A percentile compares a stretch with the other conserved stretches of the same genome.
Conservation (phyloP, 2,113 vertebrate species). For the Lepisosteus oculatus region DNA sequence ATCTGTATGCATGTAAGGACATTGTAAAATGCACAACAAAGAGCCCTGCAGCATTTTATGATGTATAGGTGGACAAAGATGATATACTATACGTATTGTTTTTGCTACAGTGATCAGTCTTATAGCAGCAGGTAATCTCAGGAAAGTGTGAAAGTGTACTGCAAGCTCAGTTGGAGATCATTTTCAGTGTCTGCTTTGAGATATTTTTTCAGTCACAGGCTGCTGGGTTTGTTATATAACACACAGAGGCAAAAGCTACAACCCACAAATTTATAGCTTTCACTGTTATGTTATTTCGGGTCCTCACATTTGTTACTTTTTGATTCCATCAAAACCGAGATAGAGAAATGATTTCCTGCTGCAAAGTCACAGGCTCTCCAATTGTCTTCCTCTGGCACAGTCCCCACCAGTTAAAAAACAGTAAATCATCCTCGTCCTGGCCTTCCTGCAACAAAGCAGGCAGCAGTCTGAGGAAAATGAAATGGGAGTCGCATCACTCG, state of each 20-base stretch:
- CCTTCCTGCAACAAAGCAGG: too few species aligned
- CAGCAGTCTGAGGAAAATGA: background rate
- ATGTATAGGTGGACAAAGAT: background rate
- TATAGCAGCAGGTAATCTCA: background rate
- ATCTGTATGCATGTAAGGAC: too few species aligned
- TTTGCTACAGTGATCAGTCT: background rate
- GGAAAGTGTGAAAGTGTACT: background rate
- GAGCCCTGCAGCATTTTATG: background rate
- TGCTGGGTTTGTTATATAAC: slow-evolving; percentile 6
- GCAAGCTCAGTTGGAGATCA: slow-evolving; percentile 16
- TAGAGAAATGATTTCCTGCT: background rate
- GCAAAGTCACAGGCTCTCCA: background rate
- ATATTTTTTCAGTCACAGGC: background rate
- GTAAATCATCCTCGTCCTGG: background rate
- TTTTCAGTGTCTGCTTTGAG: background rate
- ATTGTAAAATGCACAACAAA: too few species aligned
- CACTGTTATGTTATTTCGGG: background rate
- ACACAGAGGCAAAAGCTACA: background rate
- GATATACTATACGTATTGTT: background rate
- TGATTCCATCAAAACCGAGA: background rate
- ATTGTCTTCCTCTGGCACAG: background rate
- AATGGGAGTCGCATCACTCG: background rate
- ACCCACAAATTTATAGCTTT: background rate
- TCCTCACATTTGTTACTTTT: background rate
- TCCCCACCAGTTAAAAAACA: background rate